A percentile compares a stretch with the other conserved stretches of the same genome.
Evolutionary conservation across 2,888 invertebrate genomes (phyloP).

Genomic region (Aproaerema taeniolella): DNA sequence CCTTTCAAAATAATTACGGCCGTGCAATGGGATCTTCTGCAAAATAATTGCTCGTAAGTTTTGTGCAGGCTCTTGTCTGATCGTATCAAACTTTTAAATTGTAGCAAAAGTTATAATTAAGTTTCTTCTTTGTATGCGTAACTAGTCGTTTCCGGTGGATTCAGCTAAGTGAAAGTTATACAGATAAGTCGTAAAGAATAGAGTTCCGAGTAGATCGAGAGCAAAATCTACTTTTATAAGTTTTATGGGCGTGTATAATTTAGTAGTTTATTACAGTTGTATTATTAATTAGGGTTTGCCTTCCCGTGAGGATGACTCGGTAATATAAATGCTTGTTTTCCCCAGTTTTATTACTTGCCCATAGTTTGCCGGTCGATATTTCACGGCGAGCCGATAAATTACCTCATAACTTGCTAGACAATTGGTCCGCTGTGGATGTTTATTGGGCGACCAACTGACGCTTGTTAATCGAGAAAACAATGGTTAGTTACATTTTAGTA

Average conservation of each 20-base stretch:
- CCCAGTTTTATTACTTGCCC: not conserved
- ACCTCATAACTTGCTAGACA: conserved; percentile 28
- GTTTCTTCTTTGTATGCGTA: conserved; percentile 1
- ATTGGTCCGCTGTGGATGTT: conserved; percentile 20
- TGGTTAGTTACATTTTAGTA: conserved; percentile 25
- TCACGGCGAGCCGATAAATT: conserved; percentile 28
- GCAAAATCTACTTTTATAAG: no score
- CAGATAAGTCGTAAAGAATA: no score
- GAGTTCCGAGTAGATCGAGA: no score
- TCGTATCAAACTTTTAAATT: conserved; percentile 3
- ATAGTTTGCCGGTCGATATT: conserved; percentile 19
- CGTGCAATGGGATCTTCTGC: conserved; percentile 18
- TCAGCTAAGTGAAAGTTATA: no score
- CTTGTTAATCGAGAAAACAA: conserved; percentile 23
- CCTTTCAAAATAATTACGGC: conserved; percentile 26
- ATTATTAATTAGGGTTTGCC: no score
- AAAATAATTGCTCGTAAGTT: conserved; percentile 29
- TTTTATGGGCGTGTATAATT: no score
- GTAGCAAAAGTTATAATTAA: not conserved
- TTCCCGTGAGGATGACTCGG: not conserved
- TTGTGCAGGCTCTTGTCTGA: conserved; percentile 27
- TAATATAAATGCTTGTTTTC: not conserved
- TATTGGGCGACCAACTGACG: conserved; percentile 10
- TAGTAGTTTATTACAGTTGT: no score
- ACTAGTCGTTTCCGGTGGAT: no score